Evolutionary conservation across 2,113 vertebrate species (phyloP), one percentile per base, ranked within the genome.

Genomic region (Cololabis saira): DNA sequence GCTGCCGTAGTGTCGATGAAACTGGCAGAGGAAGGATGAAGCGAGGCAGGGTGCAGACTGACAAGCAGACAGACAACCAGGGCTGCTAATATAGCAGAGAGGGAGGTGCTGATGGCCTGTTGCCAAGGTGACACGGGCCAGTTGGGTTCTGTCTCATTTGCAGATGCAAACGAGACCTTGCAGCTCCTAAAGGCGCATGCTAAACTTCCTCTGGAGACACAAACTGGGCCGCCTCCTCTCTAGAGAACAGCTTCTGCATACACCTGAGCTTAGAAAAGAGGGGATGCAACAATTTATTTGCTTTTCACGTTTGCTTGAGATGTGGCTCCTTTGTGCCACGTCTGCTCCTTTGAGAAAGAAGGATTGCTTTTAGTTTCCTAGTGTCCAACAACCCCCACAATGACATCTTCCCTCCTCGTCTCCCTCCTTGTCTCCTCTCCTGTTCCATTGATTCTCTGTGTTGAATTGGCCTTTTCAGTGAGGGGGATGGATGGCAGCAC

Each of bases 71-170:
- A 87, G 90, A 87, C 85, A 88, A 80, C 80, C 79, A 19, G 77
- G 72, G 78, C 65, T 81, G 81, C 87, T 86, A 86, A 87, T 76
- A 78, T 79, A 78, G 80, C 79, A 63, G 78, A 62, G 85, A 86
- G 81, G 87, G 87, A 82, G 88, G 87, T 76, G 88, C 84, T 85
- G 88, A 87, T 91, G 88, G 86, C 89, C 89, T 88, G 91, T 92
- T 92, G 90, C 91, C 91, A 92, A 89, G 91, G 91, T 92, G 91
- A 92, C 87, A 89, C 56, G 63, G 91, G 86, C 84, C 89, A 87
- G 86, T 71, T 79, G 75, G 88, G 77, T 82, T 90, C 85, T 77
- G 82, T 89, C 90, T 91, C 89, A 92, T 92, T 91, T 92, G 87
- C 84, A 89, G 89, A 92, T 91, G 91, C 89, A 92, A 92, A 92